Percentiles rank a stretch among this genome's conserved stretches.
These are phyloP conservation scores for Gerris lacustris DNA, from an alignment of 2,888 invertebrate species.

Conservation along the genomic window DNA sequence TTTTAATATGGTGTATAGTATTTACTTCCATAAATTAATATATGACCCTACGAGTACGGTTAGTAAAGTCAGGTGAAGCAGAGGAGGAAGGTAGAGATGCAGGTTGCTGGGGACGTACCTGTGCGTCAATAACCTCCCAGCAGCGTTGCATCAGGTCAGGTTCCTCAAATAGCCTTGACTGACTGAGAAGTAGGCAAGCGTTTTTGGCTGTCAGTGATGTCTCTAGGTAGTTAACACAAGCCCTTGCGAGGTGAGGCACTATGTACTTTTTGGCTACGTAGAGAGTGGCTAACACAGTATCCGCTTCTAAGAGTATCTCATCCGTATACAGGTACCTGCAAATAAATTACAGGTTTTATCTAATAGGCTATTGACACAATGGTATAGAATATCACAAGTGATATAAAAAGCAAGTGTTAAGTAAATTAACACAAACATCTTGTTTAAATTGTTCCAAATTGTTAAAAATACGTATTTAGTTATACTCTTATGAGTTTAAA, in stretches of 20 bases:
- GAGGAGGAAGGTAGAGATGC: background rate
- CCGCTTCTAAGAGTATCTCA: slow-evolving; percentile 88
- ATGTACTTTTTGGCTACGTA: slow-evolving; percentile 96
- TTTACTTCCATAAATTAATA: background rate
- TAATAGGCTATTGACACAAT: background rate
- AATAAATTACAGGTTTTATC: slow-evolving; percentile 30
- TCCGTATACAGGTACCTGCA: slow-evolving; percentile 91
- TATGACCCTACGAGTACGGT: background rate
- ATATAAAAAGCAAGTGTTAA: no score
- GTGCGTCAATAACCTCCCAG: slow-evolving; percentile 96
- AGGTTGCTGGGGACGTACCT: slow-evolving; percentile 50
- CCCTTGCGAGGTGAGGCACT: slow-evolving; percentile 83
- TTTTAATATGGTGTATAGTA: no score
- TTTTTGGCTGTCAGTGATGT: slow-evolving; percentile 92
- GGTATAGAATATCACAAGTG: no score
- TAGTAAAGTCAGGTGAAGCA: background rate
- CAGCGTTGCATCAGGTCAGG: slow-evolving; percentile 92
- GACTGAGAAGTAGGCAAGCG: slow-evolving; percentile 87
- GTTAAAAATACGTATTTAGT: no score
- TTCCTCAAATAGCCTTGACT: slow-evolving; percentile 90
- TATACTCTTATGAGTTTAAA: no score
- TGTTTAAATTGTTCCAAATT: no score
- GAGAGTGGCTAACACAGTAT: slow-evolving; percentile 83
- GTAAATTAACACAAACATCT: background rate
- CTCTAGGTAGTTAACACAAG: slow-evolving; percentile 89